Evolutionary conservation across 2,797 vertebrate species (phyloP).

Genomic region (Falco biarmicus): DNA sequence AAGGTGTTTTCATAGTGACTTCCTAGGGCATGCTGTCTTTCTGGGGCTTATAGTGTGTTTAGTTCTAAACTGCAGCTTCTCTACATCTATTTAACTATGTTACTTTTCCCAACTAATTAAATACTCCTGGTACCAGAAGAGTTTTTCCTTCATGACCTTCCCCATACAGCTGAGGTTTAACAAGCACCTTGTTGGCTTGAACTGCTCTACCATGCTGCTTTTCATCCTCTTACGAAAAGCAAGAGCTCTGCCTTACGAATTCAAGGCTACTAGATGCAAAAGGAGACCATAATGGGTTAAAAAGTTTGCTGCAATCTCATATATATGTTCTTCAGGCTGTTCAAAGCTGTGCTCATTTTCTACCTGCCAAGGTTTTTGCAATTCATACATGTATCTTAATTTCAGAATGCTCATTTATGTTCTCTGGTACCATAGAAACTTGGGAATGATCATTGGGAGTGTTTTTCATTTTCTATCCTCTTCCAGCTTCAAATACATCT

Average conservation of each 20-base stretch:
- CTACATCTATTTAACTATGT: neutral
- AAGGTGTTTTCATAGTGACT: neutral
- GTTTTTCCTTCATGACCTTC: neutral
- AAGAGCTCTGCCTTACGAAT: neutral
- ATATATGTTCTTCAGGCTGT: neutral
- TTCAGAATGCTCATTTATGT: neutral
- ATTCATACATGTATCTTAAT: constrained; percentile 19
- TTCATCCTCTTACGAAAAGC: neutral
- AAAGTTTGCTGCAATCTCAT: neutral
- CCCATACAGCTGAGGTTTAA: neutral
- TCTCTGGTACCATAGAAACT: neutral
- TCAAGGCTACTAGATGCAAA: neutral
- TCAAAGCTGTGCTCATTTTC: neutral
- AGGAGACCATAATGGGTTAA: neutral
- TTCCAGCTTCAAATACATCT: constrained; percentile 10
- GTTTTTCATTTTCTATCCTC: neutral
- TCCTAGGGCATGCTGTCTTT: neutral
- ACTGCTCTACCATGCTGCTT: neutral
- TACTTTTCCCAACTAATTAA: neutral
- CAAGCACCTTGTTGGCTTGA: neutral
- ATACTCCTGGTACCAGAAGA: neutral
- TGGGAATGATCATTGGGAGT: neutral
- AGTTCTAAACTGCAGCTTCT: neutral
- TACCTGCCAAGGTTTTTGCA: neutral
- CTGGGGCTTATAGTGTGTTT: neutral